Conservation (phyloP, 2,113 vertebrate species). For the Mesocricetus auratus region DNA sequence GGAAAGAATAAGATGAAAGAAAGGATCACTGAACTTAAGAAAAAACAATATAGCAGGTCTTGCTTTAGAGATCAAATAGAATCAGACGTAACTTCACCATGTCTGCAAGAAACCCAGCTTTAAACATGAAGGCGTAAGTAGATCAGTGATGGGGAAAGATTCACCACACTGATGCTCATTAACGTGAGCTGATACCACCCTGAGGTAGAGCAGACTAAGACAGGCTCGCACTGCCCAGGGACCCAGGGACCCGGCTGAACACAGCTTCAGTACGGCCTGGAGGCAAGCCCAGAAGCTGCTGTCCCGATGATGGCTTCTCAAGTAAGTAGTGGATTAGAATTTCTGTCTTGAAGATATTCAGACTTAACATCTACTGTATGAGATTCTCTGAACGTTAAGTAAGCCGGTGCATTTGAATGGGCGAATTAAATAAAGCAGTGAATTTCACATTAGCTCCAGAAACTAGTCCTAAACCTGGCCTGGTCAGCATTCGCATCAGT, state of each 20-base stretch:
- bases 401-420: neutral
- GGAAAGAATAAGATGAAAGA: neutral
- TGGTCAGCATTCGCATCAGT: neutral
- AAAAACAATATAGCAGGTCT: neutral
- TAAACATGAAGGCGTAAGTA: neutral
- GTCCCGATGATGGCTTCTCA: neutral
- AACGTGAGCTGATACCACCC: neutral
- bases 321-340: neutral
- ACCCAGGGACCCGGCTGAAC: too few relatives aligned
- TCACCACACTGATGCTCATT: neutral
- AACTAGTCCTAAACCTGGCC: neutral
- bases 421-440: neutral
- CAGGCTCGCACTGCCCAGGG: neutral
- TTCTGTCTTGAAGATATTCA: neutral
- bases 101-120: neutral
- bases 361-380: neutral
- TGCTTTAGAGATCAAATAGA: neutral
- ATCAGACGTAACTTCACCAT: neutral
- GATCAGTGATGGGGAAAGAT: neutral
- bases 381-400: neutral
- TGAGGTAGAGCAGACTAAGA: neutral
- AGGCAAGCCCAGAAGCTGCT: neutral
- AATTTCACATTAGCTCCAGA: neutral
- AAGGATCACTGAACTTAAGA: neutral
- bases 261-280: neutral